Evolutionary conservation across 2,797 vertebrate genomes (phyloP).

Genomic region (Ficedula albicollis): DNA sequence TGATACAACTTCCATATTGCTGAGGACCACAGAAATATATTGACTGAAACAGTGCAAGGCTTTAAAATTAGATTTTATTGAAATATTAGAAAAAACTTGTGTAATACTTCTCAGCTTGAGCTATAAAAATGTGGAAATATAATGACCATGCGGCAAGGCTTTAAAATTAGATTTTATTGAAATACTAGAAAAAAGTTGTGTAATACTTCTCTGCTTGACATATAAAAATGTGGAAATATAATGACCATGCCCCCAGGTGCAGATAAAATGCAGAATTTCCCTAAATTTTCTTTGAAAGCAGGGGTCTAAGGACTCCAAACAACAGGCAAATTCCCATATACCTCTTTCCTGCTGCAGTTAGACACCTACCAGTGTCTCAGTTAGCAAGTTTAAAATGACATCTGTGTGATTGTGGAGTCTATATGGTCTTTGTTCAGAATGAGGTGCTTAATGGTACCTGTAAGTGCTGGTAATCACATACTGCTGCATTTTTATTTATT

Average conservation of each 20-base stretch:
- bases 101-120: background rate
- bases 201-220: background rate
- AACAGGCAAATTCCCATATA: background rate
- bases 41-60: background rate
- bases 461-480: background rate
- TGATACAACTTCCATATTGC: background rate
- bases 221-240: background rate
- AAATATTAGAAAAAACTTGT: background rate
- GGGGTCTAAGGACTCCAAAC: background rate
- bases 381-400: background rate
- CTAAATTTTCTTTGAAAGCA: background rate
- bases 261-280: background rate
- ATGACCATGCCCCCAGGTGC: accelerated
- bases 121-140: background rate
- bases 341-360: background rate
- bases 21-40: background rate
- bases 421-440: background rate
- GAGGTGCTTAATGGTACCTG: background rate
- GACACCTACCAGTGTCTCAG: background rate
- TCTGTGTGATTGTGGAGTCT: background rate
- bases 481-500: background rate
- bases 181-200: background rate
- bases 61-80: background rate
- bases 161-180: background rate
- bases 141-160: background rate